Conservation (phyloP, 2,113 vertebrate genomes). For the Anser brachyrhynchus region DNA sequence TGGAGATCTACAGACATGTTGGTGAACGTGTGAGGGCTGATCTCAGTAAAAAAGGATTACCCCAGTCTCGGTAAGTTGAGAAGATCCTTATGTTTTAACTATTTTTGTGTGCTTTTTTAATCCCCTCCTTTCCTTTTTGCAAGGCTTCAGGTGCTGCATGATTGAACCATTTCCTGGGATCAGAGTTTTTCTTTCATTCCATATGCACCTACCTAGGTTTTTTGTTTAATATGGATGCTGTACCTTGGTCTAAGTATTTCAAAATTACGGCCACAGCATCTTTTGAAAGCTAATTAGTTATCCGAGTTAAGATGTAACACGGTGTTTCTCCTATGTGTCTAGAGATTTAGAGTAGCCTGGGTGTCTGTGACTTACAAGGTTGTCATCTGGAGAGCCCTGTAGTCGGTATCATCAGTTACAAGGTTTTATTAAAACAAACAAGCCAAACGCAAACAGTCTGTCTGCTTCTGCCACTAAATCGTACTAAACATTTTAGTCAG, state of each 20-base stretch:
- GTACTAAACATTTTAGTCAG: no score
- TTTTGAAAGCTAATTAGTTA: not conserved
- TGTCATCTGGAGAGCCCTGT: not conserved
- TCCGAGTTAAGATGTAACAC: not conserved
- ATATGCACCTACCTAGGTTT: not conserved
- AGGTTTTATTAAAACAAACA: not conserved
- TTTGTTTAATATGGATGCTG: not conserved
- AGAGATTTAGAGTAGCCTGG: not conserved
- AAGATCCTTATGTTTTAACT: not conserved
- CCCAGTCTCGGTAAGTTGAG: slow-evolving; percentile 90
- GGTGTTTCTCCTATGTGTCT: not conserved
- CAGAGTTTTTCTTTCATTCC: not conserved
- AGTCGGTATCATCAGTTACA: not conserved
- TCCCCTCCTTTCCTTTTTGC: not conserved
- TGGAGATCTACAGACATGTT: slow-evolving; percentile 98
- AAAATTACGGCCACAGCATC: not conserved
- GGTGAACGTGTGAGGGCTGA: slow-evolving; percentile 96
- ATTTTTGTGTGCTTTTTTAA: not conserved
- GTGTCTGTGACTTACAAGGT: not conserved
- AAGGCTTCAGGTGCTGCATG: not conserved
- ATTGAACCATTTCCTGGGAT: not conserved
- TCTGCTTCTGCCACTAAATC: not conserved
- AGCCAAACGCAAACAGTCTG: not conserved
- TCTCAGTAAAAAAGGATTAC: slow-evolving; percentile 97
- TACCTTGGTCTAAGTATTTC: not conserved